Base-by-base conservation (phyloP, 2,797 vertebrate species). In the Notolepis coatsorum region DNA sequence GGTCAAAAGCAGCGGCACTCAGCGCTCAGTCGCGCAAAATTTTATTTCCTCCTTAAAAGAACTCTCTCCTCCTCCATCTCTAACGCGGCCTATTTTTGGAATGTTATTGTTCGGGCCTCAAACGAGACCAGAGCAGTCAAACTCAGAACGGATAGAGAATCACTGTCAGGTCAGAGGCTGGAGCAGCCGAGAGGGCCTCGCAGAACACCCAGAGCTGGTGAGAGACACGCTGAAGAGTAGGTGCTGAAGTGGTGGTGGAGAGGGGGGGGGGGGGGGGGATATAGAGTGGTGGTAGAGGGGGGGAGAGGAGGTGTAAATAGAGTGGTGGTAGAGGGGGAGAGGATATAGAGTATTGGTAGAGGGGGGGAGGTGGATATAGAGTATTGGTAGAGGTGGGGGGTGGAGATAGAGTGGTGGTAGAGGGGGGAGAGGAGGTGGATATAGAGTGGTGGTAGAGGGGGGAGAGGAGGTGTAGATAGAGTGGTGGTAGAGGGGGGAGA, bases 1-100 rank as follows among this genome's bases (percentile, higher is more conserved):
- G 86, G 86, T 73, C 71, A 88, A 82, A 85, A 79, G 65, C 67
- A 77, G 73, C 76, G 78, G 76, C 68, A 71, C 66, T 79, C 68
- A 75, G 75, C 61, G 37, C 13, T 2, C n/a, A n/a, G 5, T 1
- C 0, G 71, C 65, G 78, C 63, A 31, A 72, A 78, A 80, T 84
- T 59, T 51, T 71, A 86, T 87, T 83, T 73, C 71, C 72, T n/a
- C n/a, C 73, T 65, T 55, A 63, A 73, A 81, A 85, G 77, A 78
- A 77, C 69, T 38, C 75, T 77, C 65, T 65, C 24, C 7, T 27
- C 37, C 24, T 77, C 39, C 7, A 38, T 66, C 72, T 60, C 48
- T 71, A 61, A 59, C 39, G 48, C 10, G 35, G 45, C 13, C 73
- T 88, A 82, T 84, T 83, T 86, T 77, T 71, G 77, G 71, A 58